Evolutionary conservation across 2,797 vertebrate species (phyloP).

Genomic region (Molossus molossus): DNA sequence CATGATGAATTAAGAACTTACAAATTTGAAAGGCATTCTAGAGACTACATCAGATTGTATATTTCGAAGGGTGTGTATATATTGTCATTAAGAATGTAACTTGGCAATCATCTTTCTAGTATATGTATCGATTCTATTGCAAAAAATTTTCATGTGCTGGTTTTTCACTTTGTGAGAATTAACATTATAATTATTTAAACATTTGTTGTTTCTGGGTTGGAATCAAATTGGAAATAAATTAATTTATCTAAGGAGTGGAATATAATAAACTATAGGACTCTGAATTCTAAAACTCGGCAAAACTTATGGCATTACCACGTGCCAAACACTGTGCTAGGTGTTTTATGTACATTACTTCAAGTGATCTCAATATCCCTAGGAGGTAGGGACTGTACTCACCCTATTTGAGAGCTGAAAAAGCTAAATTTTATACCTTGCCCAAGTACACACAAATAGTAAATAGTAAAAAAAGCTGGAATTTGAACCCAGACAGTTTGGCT

Average conservation of each 20-base stretch:
- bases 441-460: conserved; percentile 16
- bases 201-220: neutral
- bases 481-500: neutral
- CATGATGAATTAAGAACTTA: neutral
- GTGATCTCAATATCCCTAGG: neutral
- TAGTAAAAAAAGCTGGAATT: neutral
- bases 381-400: neutral
- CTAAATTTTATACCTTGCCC: neutral
- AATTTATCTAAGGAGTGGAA: neutral
- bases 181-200: conserved; percentile 51
- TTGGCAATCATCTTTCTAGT: neutral
- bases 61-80: neutral
- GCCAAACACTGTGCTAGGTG: too few relatives aligned
- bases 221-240: conserved; percentile 14
- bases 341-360: neutral
- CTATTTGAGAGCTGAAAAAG: neutral
- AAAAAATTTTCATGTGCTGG: neutral
- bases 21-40: neutral
- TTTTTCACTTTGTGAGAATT: conserved; percentile 34
- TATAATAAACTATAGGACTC: neutral
- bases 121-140: neutral
- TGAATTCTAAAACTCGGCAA: neutral
- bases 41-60: neutral
- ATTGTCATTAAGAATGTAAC: neutral
- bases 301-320: neutral